Base-by-base conservation (phyloP, 92 coral and sea anemone species). In the Epizoanthus scotinus region DNA sequence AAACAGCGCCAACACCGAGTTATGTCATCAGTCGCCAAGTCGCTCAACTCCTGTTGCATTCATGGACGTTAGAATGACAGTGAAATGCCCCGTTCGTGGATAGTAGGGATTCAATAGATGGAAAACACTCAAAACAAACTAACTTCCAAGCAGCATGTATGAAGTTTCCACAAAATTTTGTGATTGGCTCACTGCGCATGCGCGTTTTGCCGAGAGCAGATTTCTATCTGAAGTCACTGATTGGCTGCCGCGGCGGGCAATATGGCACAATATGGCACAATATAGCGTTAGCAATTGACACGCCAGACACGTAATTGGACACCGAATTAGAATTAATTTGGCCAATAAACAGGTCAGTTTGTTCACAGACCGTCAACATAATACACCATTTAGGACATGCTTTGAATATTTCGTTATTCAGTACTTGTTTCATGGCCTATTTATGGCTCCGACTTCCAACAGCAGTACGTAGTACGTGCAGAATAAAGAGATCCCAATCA, bases 101-200 rank as follows among this genome's bases (percentile, higher is more conserved):
- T 87, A 86, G 90, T 82, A 72, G 63, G 88, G 88, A 77, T 77
- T 82, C 79, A 83, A 78, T 70, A 69, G 82, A 14, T 80, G 62
- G 22, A 81, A 85, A 78, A 65, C 87, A 83, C 90, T 75, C 55
- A 80, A 87, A 90, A 90, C 94, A 93, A 87, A 86, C 90, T 71
- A 68, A 84, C 88, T 71, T 40, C 71, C 91, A 78, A 74, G 69
- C 85, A 78, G 79, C 85, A 79, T 84, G 85, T 86, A 84, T 72
- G 78, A 79, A 79, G 24, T 84, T 87, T 88, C 87, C 94, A 88
- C 91, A 89, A 85, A 86, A 91, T 81, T 90, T 92, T 90, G 91
- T 90, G 89, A 90, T 85, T 85, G 59, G 49, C 84, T 38, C 78
- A 90, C 49, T 12, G 83, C 89, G 83, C 97, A 92, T 92, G 97